Percentiles rank a stretch among this genome's conserved stretches.
Conservation (phyloP, 2,113 vertebrate species). For the Chloroceryle aenea region DNA sequence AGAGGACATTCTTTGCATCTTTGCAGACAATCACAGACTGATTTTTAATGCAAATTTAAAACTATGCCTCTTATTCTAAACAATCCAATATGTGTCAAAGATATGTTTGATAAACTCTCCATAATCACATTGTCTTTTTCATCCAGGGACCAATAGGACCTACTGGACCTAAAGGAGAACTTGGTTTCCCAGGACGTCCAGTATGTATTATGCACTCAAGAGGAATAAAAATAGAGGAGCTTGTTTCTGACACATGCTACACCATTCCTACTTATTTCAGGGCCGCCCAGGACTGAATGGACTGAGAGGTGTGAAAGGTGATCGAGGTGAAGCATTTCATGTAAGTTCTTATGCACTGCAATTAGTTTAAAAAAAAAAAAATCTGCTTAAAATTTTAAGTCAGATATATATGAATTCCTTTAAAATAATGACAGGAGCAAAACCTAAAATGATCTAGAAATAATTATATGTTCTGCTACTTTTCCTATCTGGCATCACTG, state of each 20-base stretch:
- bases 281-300: constrained; percentile 90
- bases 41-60: background rate
- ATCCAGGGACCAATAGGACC: constrained; percentile 90
- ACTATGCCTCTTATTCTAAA: background rate
- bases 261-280: constrained; percentile 68
- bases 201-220: constrained; percentile 77
- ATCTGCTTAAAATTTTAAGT: background rate
- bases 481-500: background rate
- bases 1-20: background rate
- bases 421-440: background rate
- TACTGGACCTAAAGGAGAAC: constrained; percentile 89
- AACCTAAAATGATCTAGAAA: background rate
- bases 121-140: constrained; percentile 34
- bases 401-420: background rate
- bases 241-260: background rate
- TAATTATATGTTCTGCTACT: background rate
- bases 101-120: background rate
- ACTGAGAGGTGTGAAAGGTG: constrained; percentile 87
- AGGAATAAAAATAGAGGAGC: background rate
- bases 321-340: constrained; percentile 59
- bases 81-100: background rate
- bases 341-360: constrained; percentile 74
- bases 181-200: constrained; percentile 90
- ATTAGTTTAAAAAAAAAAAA: background rate
- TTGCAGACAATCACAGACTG: background rate